A percentile compares a stretch with the other conserved stretches of the same genome.
Conservation (phyloP, 2,113 vertebrate genomes). For the Syrrhaptes paradoxus region DNA sequence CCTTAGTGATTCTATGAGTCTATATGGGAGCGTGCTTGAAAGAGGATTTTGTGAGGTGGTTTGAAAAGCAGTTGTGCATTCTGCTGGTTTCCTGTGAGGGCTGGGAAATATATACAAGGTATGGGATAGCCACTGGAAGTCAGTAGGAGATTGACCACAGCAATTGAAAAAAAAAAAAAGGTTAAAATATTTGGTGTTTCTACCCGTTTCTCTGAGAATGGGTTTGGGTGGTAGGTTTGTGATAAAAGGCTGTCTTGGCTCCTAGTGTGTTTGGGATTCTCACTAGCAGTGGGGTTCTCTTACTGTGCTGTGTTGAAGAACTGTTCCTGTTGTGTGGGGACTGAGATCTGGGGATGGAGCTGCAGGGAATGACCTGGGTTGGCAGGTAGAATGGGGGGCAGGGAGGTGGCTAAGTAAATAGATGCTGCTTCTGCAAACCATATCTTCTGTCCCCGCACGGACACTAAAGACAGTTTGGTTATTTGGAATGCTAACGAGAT, state of each 20-base stretch:
- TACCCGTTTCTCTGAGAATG: not conserved
- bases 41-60: not conserved
- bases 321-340: not conserved
- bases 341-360: not conserved
- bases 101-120: not conserved
- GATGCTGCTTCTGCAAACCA: not conserved
- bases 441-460: not conserved
- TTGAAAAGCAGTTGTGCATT: not conserved
- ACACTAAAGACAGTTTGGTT: not conserved
- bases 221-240: not conserved
- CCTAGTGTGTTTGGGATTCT: not conserved
- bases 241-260: not conserved
- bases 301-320: not conserved
- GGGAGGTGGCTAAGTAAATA: not conserved
- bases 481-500: not conserved
- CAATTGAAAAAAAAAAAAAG: not conserved
- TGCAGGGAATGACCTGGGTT: not conserved
- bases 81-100: not conserved
- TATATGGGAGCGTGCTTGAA: not conserved
- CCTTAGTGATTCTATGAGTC: too few species aligned
- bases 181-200: not conserved
- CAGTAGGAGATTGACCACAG: not conserved
- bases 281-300: not conserved
- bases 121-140: not conserved
- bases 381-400: not conserved